Evolutionary conservation across 2,888 invertebrate species (phyloP).

Genomic region (Ormyrus rosae): DNA sequence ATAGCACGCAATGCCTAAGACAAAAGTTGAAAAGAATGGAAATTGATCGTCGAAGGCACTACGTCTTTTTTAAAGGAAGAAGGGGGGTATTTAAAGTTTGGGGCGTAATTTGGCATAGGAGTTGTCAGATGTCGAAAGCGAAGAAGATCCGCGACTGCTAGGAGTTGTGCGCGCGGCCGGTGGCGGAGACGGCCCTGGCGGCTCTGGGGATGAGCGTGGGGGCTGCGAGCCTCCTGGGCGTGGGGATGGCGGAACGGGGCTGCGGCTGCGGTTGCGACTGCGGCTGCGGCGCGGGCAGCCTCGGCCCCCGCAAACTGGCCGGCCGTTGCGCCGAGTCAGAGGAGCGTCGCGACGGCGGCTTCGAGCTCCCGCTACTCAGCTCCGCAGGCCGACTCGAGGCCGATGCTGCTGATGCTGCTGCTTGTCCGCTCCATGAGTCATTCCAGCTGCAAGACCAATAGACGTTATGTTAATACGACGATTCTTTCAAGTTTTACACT

Average conservation of each 20-base stretch:
- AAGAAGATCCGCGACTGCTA: constrained; percentile 55
- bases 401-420: constrained; percentile 55
- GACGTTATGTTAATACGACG: neutral
- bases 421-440: constrained; percentile 69
- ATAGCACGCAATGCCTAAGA: no score
- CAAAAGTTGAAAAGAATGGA: no score
- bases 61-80: neutral
- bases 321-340: constrained; percentile 36
- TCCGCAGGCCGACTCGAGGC: neutral
- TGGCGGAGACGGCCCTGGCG: constrained; percentile 67
- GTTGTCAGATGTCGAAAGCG: constrained; percentile 19
- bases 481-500: no score
- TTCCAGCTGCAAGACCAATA: constrained; percentile 68
- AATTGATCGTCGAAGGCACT: no score
- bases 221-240: constrained; percentile 63
- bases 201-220: constrained; percentile 68
- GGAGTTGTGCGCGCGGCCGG: constrained; percentile 68
- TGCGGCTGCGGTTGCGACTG: no score
- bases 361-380: neutral
- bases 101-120: no score
- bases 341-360: constrained; percentile 36
- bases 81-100: neutral
- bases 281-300: constrained; percentile 4
- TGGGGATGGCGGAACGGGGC: constrained; percentile 61
- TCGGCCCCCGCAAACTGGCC: constrained; percentile 23